phyloP scores from a whole-genome alignment of 2,888 invertebrate species.

The Deilephila porcellus region DNA sequence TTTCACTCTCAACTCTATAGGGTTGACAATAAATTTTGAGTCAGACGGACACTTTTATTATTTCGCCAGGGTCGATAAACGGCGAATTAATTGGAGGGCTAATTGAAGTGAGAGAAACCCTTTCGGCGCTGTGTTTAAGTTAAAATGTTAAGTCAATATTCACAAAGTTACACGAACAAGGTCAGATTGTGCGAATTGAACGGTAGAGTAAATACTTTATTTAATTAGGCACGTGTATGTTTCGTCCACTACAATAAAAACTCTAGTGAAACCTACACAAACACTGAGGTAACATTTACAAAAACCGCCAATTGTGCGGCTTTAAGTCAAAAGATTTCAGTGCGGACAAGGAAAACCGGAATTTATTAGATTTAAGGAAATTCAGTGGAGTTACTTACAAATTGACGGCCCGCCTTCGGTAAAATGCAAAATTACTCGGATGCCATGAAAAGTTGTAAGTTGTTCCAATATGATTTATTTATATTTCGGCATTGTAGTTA shows the following conservation, averaged over 20 bases:
- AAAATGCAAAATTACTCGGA: too few species aligned
- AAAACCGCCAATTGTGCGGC: neutral
- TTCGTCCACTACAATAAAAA: neutral
- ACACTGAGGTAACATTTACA: neutral
- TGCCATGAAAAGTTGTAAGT: too few species aligned
- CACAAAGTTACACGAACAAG: neutral
- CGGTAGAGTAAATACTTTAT: neutral
- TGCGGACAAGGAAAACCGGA: neutral
- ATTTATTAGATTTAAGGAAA: too few species aligned
- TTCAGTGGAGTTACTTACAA: too few species aligned
- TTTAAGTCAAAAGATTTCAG: neutral
- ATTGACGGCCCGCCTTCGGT: too few species aligned
- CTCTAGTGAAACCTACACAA: neutral
- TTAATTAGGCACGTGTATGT: too few species aligned
- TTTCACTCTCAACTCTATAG: constrained; percentile 50
- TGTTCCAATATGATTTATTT: too few species aligned
- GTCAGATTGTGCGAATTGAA: neutral
- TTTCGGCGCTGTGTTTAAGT: neutral
- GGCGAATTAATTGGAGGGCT: constrained; percentile 13
- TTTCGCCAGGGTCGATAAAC: constrained; percentile 42
- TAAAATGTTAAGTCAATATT: neutral
- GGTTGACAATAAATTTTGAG: constrained; percentile 49
- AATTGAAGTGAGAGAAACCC: constrained; percentile 8
- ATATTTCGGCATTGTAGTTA: too few species aligned
- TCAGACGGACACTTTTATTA: constrained; percentile 45